These are phyloP conservation scores for Fissipunctia ypsillon DNA, from an alignment of 2,888 invertebrate genomes.

Conservation along the genomic window DNA sequence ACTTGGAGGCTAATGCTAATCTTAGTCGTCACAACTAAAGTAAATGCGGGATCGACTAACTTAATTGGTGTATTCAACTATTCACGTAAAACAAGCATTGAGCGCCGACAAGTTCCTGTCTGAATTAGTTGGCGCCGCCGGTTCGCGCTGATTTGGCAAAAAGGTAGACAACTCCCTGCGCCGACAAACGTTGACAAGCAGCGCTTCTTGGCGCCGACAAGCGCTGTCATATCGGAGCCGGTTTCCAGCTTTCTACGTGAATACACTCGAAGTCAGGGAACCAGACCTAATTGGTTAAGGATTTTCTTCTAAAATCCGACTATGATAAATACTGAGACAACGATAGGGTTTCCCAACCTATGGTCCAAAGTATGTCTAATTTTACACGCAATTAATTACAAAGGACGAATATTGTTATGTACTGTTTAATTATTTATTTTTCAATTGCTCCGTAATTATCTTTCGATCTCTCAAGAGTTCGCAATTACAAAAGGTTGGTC, in stretches of 20 bases:
- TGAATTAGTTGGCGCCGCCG: neutral
- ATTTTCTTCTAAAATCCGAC: neutral
- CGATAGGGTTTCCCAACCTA: neutral
- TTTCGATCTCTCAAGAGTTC: neutral
- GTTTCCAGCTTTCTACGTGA: no score
- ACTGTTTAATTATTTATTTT: neutral
- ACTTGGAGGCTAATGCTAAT: slow-evolving; percentile 14
- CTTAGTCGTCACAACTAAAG: neutral
- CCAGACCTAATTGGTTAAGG: neutral
- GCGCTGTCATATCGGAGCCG: no score
- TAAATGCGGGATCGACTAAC: neutral
- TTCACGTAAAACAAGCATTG: no score
- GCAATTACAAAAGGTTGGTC: neutral
- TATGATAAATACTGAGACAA: no score
- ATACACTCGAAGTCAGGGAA: neutral
- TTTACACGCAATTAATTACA: neutral
- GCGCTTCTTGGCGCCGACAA: no score
- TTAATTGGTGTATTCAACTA: neutral
- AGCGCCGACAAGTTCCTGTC: neutral
- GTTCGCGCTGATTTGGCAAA: no score
- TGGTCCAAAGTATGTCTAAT: neutral
- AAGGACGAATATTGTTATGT: neutral
- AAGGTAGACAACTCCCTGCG: no score
- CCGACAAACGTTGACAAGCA: no score
- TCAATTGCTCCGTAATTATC: neutral